These are phyloP conservation scores for Eubucco bourcierii DNA, from an alignment of 2,113 vertebrate genomes.

Conservation along the genomic window DNA sequence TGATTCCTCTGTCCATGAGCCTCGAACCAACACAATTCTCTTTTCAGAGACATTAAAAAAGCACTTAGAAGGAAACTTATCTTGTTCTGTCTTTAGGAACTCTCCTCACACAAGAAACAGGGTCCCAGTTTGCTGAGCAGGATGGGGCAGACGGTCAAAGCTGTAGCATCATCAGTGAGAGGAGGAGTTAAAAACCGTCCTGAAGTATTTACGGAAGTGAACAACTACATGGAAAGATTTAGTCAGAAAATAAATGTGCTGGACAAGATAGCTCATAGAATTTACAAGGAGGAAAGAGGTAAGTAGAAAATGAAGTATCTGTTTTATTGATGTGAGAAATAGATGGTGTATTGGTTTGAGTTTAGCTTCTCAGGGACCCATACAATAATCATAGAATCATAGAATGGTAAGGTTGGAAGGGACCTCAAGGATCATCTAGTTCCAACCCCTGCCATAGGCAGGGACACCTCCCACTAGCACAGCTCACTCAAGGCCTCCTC, in stretches of 20 bases:
- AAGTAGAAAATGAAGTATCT: not conserved
- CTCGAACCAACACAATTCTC: too few relatives aligned
- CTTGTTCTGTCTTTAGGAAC: conserved; percentile 78
- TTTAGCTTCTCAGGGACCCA: too few relatives aligned
- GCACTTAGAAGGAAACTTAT: not conserved
- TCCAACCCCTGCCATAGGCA: too few relatives aligned
- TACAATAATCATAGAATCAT: too few relatives aligned
- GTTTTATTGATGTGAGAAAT: too few relatives aligned
- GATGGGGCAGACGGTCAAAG: conserved; percentile 90
- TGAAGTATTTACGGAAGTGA: conserved; percentile 85
- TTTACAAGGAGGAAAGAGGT: conserved; percentile 92
- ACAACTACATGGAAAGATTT: conserved; percentile 87
- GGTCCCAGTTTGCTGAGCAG: conserved; percentile 88
- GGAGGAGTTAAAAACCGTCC: conserved; percentile 87
- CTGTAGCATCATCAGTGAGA: conserved; percentile 85
- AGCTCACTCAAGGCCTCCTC: too few relatives aligned
- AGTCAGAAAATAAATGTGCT: conserved; percentile 86
- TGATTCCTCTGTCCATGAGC: too few relatives aligned
- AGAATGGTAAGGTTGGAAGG: too few relatives aligned
- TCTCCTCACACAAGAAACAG: conserved; percentile 88
- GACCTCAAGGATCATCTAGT: too few relatives aligned
- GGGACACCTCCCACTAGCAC: too few relatives aligned
- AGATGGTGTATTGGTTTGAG: too few relatives aligned
- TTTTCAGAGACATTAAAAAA: not conserved
- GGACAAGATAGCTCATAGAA: conserved; percentile 92